phyloP scores from a whole-genome alignment of 92 coral and sea anemone genomes.

The Epizoanthus stellaris region DNA sequence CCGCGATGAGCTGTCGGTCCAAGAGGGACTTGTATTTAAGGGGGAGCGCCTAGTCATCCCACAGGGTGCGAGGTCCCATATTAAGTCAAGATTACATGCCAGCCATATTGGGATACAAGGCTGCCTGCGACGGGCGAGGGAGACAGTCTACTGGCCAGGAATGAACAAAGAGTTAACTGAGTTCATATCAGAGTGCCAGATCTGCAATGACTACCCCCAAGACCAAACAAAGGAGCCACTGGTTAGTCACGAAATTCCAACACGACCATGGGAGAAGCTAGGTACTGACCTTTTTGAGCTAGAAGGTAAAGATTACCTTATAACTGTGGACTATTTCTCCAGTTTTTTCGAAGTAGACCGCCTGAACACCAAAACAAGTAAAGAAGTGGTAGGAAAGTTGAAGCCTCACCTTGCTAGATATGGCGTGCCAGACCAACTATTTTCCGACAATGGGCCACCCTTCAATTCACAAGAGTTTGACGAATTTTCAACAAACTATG shows the following conservation, averaged over 20 bases:
- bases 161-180: constrained; percentile 9
- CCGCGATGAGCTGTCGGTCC: constrained; percentile 53
- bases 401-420: constrained; percentile 54
- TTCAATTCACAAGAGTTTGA: constrained; percentile 30
- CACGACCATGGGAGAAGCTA: constrained; percentile 53
- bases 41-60: neutral
- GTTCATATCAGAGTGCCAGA: constrained; percentile 28
- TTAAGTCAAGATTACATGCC: neutral
- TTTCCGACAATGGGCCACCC: constrained; percentile 48
- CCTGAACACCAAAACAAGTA: constrained; percentile 39
- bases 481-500: constrained; percentile 41
- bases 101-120: constrained; percentile 35
- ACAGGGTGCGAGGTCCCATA: neutral
- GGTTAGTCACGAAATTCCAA: constrained; percentile 55
- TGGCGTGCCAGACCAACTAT: constrained; percentile 27
- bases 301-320: constrained; percentile 52
- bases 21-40: constrained; percentile 19
- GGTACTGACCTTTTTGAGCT: constrained; percentile 54
- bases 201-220: constrained; percentile 52
- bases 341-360: constrained; percentile 39
- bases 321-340: constrained; percentile 48
- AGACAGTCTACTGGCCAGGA: constrained; percentile 19
- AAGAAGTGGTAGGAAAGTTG: constrained; percentile 35
- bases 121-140: constrained; percentile 33
- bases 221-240: constrained; percentile 57